Conservation (phyloP, 2,113 vertebrate species). For the Lagenorhynchus albirostris region DNA sequence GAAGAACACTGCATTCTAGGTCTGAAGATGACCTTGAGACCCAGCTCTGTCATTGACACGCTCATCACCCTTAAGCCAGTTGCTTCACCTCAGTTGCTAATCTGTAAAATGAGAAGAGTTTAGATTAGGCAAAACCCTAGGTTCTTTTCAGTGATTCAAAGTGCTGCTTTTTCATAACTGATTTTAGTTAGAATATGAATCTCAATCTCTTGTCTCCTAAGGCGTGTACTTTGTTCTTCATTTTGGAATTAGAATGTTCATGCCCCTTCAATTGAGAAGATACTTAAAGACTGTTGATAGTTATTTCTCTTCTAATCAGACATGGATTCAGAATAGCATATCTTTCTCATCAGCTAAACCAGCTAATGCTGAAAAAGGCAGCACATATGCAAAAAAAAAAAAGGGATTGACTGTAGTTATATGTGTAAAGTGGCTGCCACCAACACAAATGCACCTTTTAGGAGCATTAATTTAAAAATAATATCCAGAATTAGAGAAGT, state of each 20-base stretch:
- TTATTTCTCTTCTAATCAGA: background rate
- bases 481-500: background rate
- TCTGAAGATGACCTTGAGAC: background rate
- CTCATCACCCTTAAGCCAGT: background rate
- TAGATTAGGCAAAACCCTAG: background rate
- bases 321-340: background rate
- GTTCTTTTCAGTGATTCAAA: background rate
- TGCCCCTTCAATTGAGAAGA: background rate
- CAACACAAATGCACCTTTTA: background rate
- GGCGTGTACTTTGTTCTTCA: background rate
- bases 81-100: background rate
- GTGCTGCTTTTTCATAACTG: background rate
- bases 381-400: background rate
- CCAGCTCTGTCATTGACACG: background rate
- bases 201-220: background rate
- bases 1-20: background rate
- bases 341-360: background rate
- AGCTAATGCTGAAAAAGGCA: background rate
- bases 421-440: background rate
- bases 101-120: background rate
- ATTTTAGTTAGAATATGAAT: background rate
- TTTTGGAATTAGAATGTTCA: background rate
- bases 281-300: background rate
- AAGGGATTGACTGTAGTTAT: background rate
- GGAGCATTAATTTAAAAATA: slow-evolving; percentile 10